These are phyloP conservation scores for Ciconia maguari DNA, from an alignment of 2,113 vertebrate genomes.

Conservation along the genomic window DNA sequence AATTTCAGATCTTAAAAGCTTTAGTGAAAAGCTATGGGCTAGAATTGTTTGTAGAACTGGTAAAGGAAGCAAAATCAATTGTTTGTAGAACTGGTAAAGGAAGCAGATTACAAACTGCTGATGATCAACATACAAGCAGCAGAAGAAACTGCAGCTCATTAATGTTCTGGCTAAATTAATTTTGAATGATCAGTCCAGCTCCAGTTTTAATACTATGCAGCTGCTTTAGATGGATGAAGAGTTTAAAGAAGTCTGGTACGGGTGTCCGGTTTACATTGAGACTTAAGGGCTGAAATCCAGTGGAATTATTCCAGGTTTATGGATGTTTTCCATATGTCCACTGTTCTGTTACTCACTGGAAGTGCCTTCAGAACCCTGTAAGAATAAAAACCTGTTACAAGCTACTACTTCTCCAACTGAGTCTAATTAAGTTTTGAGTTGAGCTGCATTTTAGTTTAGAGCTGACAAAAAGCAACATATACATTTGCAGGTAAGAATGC, in stretches of 20 bases:
- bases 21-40: not conserved
- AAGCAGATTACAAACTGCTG: not conserved
- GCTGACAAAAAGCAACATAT: not conserved
- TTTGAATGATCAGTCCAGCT: not conserved
- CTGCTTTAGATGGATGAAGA: not conserved
- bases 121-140: not conserved
- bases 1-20: not conserved
- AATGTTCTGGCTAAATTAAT: not conserved
- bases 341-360: constrained; percentile 6
- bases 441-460: not conserved
- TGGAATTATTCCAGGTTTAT: not conserved
- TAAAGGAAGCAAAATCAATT: not conserved
- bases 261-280: not conserved
- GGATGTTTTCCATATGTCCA: not conserved
- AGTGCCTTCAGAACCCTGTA: constrained; percentile 29
- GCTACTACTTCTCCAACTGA: not conserved
- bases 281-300: not conserved
- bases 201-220: not conserved
- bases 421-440: not conserved
- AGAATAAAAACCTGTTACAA: constrained; percentile 47
- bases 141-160: not conserved
- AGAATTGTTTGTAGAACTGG: not conserved
- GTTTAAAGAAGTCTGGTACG: not conserved
- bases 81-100: not conserved
- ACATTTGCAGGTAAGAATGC: not conserved